phyloP scores from a whole-genome alignment of 1,140 invertebrate genomes.

The Cydia strobilella region DNA sequence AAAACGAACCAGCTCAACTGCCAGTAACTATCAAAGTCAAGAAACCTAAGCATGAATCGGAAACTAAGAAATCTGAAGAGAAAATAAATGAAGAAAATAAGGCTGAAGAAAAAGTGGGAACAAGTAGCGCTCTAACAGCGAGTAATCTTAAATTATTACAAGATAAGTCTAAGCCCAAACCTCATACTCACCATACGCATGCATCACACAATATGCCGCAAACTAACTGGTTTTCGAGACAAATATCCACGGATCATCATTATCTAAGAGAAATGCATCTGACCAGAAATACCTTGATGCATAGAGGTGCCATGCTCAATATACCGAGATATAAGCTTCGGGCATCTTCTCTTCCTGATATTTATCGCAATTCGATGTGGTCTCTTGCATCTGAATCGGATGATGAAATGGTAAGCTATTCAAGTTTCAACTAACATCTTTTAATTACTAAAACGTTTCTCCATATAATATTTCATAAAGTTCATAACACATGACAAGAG shows the following conservation, averaged over 20 bases:
- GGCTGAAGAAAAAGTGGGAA: constrained; percentile 32
- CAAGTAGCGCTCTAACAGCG: constrained; percentile 34
- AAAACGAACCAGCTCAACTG: constrained; percentile 49
- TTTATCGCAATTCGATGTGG: constrained; percentile 92
- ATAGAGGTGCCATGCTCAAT: constrained; percentile 69
- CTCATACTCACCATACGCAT: constrained; percentile 32
- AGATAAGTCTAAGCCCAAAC: constrained; percentile 36
- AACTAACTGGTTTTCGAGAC: constrained; percentile 53
- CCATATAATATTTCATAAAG: too few relatives aligned
- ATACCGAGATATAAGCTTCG: constrained; percentile 86
- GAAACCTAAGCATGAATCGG: constrained; percentile 46
- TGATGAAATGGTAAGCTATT: constrained; percentile 65
- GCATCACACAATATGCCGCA: constrained; percentile 34
- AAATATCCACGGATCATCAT: constrained; percentile 76
- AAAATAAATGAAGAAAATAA: constrained; percentile 35
- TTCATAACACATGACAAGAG: too few relatives aligned
- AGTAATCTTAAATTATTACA: constrained; percentile 32
- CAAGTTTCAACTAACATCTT: too few relatives aligned
- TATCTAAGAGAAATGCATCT: constrained; percentile 87
- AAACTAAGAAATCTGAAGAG: constrained; percentile 25
- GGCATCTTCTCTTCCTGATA: constrained; percentile 93
- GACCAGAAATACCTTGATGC: constrained; percentile 86
- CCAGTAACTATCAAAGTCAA: constrained; percentile 59
- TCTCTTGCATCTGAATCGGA: constrained; percentile 87
- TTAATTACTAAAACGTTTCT: too few relatives aligned